Evolutionary conservation across 1,140 invertebrate genomes (phyloP).

Genomic region (Pseudomyrmex dendroicus): DNA sequence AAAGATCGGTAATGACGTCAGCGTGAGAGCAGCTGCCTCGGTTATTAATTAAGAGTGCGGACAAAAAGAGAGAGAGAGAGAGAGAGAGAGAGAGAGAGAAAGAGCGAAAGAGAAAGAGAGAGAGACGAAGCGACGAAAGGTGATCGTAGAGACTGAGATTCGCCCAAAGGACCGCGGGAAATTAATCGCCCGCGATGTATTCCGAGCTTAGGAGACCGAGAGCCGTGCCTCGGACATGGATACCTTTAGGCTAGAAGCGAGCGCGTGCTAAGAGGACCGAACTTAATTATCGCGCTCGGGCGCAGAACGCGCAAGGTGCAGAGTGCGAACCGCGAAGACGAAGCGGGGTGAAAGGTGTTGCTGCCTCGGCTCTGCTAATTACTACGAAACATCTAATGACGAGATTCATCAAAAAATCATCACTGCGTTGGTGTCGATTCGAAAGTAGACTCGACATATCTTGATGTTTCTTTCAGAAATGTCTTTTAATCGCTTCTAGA

Average conservation of each 20-base stretch:
- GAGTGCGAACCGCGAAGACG: slow-evolving; percentile 22
- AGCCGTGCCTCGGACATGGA: slow-evolving; percentile 71
- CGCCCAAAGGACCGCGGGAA: slow-evolving; percentile 76
- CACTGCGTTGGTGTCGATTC: slow-evolving; percentile 54
- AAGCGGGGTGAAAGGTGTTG: slow-evolving; percentile 23
- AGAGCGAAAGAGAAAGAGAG: too few species aligned
- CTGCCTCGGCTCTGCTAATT: slow-evolving; percentile 65
- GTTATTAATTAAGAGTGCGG: slow-evolving; percentile 83
- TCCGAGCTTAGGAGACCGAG: slow-evolving; percentile 71
- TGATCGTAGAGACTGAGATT: slow-evolving; percentile 75
- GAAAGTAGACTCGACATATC: neutral
- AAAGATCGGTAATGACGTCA: slow-evolving; percentile 83
- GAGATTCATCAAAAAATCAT: slow-evolving; percentile 79
- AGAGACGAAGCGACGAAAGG: slow-evolving; percentile 66
- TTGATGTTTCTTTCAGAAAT: neutral
- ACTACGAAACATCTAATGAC: slow-evolving; percentile 73
- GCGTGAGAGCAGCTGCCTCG: slow-evolving; percentile 78
- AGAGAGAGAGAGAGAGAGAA: too few species aligned
- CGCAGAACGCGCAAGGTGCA: slow-evolving; percentile 10
- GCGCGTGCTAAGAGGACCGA: slow-evolving; percentile 68
- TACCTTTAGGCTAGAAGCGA: slow-evolving; percentile 76
- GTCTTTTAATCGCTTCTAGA: neutral
- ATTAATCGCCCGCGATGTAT: slow-evolving; percentile 81
- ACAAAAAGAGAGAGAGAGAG: slow-evolving; percentile 22
- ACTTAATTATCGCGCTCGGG: slow-evolving; percentile 74